Conservation (phyloP, 2,888 invertebrate species). For the Orthosia incerta region DNA sequence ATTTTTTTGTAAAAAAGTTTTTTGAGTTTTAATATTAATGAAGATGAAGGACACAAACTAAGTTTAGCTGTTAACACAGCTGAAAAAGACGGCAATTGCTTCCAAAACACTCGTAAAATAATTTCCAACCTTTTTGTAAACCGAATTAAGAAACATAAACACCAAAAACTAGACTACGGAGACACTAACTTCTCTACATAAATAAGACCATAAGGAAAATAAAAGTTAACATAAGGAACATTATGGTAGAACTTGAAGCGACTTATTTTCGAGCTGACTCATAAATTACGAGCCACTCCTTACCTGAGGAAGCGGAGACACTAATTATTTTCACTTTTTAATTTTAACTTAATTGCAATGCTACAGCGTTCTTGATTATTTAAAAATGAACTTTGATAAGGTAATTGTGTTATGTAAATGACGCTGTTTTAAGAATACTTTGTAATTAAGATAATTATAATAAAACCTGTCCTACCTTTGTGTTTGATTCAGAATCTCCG, state of each 20-base stretch:
- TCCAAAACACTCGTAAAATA: not conserved
- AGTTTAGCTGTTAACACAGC: not conserved
- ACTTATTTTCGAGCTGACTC: constrained; percentile 47
- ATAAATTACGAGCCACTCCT: constrained; percentile 57
- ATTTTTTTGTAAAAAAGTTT: too few relatives aligned
- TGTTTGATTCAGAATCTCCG: too few relatives aligned
- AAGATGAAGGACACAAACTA: constrained; percentile 10
- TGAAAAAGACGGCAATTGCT: not conserved
- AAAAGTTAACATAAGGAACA: constrained; percentile 45
- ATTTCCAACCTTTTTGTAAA: constrained; percentile 18
- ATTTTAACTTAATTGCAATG: constrained; percentile 63
- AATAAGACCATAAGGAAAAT: constrained; percentile 52
- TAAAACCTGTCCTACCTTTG: too few relatives aligned
- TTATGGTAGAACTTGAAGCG: constrained; percentile 46
- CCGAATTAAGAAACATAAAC: constrained; percentile 33
- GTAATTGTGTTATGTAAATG: constrained; percentile 10
- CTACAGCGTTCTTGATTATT: constrained; percentile 36
- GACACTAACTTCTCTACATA: constrained; percentile 43
- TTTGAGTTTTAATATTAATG: not conserved
- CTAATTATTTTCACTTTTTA: constrained; percentile 62
- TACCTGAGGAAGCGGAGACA: constrained; percentile 53
- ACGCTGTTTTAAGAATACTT: constrained; percentile 22
- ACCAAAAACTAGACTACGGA: constrained; percentile 25
- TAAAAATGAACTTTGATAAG: not conserved
- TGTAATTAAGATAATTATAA: constrained; percentile 30